Percentiles rank a stretch among this genome's conserved stretches.
Conservation (phyloP, 2,113 vertebrate genomes). For the Origma solitaria region DNA sequence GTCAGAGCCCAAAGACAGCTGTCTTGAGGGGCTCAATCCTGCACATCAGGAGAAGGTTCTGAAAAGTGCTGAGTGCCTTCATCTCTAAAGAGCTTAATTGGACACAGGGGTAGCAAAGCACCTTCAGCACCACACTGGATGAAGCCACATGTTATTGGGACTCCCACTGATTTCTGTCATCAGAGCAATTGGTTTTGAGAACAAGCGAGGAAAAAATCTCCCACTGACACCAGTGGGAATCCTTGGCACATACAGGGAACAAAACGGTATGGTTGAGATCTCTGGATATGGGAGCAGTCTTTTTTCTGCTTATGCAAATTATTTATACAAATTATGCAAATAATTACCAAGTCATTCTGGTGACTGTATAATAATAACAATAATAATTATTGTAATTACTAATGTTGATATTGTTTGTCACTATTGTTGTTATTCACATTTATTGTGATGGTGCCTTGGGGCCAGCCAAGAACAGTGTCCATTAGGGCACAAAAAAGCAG, state of each 20-base stretch:
- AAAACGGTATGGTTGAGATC: slow-evolving; percentile 15
- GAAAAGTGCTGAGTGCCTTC: not conserved
- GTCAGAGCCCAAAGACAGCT: slow-evolving; percentile 10
- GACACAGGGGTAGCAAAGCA: not conserved
- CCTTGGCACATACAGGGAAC: not conserved
- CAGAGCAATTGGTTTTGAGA: slow-evolving; percentile 50
- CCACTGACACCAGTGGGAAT: slow-evolving; percentile 50
- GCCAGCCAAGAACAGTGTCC: not conserved
- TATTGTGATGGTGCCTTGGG: not conserved
- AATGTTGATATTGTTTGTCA: slow-evolving; percentile 23
- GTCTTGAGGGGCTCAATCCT: slow-evolving; percentile 4
- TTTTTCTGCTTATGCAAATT: slow-evolving; percentile 59
- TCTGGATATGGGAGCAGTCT: slow-evolving; percentile 20
- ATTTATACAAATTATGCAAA: slow-evolving; percentile 62
- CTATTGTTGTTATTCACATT: slow-evolving; percentile 6
- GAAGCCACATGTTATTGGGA: not conserved
- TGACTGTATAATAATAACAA: slow-evolving; percentile 54
- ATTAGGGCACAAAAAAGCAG: not conserved
- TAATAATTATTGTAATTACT: slow-evolving; percentile 59
- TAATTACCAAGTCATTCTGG: slow-evolving; percentile 50
- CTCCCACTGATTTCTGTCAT: slow-evolving; percentile 47
- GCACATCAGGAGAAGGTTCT: not conserved
- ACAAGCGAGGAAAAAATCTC: slow-evolving; percentile 24
- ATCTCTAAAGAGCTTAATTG: not conserved
- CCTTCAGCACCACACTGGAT: slow-evolving; percentile 20